Percentiles rank a stretch among this genome's conserved stretches.
These are phyloP conservation scores for Vicugna pacos DNA, from an alignment of 2,113 vertebrate genomes.

Conservation along the genomic window DNA sequence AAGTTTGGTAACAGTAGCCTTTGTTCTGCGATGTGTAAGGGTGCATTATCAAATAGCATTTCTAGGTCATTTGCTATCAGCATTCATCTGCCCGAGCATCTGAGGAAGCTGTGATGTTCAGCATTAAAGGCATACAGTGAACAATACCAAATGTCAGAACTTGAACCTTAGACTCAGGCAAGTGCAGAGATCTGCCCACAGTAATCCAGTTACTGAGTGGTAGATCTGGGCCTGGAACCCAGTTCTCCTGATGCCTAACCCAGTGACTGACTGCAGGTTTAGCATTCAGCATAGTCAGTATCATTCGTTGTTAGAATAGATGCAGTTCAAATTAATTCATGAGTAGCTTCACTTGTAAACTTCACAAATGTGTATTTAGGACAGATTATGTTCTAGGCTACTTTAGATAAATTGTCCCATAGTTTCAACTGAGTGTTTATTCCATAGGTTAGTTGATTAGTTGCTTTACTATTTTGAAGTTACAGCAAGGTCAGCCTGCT, in stretches of 20 bases:
- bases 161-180: background rate
- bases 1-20: conserved; percentile 41
- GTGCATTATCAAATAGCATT: background rate
- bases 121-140: background rate
- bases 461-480: conserved; percentile 23
- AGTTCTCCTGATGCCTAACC: background rate
- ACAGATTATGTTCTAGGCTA: background rate
- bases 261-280: rapidly evolving
- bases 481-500: background rate
- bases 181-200: background rate
- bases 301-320: background rate
- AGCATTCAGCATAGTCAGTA: background rate
- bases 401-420: background rate
- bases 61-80: background rate
- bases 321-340: background rate
- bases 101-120: background rate
- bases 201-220: background rate
- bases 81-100: background rate
- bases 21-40: background rate
- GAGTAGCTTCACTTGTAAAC: background rate
- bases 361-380: background rate
- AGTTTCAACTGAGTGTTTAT: background rate
- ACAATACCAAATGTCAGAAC: background rate
- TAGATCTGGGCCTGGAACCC: background rate
- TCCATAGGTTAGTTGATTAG: background rate